These are phyloP conservation scores for Trinorchestia longiramus DNA, from an alignment of 1,140 invertebrate genomes.

Conservation along the genomic window DNA sequence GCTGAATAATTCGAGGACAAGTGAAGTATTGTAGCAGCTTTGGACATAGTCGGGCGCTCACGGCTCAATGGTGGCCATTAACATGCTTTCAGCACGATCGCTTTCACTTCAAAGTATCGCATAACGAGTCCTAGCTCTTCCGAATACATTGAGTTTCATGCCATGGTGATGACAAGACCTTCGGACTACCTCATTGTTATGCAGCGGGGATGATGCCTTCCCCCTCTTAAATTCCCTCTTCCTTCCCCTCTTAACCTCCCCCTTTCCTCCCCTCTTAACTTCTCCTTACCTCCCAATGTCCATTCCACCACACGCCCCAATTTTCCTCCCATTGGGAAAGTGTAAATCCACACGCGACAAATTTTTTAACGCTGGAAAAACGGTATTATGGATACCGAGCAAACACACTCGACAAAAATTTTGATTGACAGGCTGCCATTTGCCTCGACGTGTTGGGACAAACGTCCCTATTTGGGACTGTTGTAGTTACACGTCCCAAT, in stretches of 20 bases:
- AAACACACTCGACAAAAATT: too few relatives aligned
- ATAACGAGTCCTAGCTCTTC: not conserved
- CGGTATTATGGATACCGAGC: too few relatives aligned
- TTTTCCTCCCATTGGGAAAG: too few relatives aligned
- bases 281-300: too few relatives aligned
- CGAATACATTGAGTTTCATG: not conserved
- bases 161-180: not conserved
- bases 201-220: not conserved
- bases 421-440: too few relatives aligned
- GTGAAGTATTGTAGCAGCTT: not conserved
- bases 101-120: conserved; percentile 7
- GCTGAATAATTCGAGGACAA: not conserved
- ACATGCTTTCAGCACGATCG: not conserved
- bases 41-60: not conserved
- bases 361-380: too few relatives aligned
- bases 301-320: too few relatives aligned
- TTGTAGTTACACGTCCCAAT: too few relatives aligned
- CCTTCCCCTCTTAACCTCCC: not conserved
- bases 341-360: too few relatives aligned
- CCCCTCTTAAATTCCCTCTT: not conserved
- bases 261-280: too few relatives aligned
- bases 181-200: conserved; percentile 7
- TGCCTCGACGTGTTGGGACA: too few relatives aligned
- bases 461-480: too few relatives aligned
- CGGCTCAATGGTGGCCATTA: not conserved